Conservation (phyloP, 2,797 vertebrate species). For the Leuciscus waleckii region DNA sequence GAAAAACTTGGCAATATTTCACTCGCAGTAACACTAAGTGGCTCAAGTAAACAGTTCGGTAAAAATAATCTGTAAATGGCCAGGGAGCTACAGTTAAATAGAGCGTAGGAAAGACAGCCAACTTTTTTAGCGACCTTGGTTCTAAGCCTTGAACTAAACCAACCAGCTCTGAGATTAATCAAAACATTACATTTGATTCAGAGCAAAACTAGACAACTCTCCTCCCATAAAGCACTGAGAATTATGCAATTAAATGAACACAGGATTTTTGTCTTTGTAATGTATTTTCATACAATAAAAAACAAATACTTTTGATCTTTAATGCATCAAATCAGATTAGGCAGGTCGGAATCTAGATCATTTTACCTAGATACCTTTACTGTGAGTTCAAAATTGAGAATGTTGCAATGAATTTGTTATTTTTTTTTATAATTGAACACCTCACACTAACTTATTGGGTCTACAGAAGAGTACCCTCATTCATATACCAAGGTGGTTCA, state of each 20-base stretch:
- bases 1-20: constrained; percentile 4
- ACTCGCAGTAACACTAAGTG: not conserved
- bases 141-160: not conserved
- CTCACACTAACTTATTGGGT: not conserved
- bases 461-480: not conserved
- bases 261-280: not conserved
- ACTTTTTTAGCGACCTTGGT: not conserved
- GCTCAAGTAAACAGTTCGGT: not conserved
- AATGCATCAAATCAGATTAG: not conserved
- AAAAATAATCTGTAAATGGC: not conserved
- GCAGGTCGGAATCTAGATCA: not conserved
- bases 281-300: not conserved
- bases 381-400: not conserved
- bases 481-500: not conserved
- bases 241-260: no score
- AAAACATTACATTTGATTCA: not conserved
- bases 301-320: not conserved
- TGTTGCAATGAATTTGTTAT: not conserved
- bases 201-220: not conserved
- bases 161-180: not conserved
- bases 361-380: not conserved
- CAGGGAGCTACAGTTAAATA: not conserved
- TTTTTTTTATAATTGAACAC: not conserved
- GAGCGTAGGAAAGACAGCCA: not conserved
- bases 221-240: not conserved